A percentile compares a stretch with the other conserved stretches of the same genome.
Conservation (phyloP, 2,113 vertebrate genomes). For the Urocolius indicus region DNA sequence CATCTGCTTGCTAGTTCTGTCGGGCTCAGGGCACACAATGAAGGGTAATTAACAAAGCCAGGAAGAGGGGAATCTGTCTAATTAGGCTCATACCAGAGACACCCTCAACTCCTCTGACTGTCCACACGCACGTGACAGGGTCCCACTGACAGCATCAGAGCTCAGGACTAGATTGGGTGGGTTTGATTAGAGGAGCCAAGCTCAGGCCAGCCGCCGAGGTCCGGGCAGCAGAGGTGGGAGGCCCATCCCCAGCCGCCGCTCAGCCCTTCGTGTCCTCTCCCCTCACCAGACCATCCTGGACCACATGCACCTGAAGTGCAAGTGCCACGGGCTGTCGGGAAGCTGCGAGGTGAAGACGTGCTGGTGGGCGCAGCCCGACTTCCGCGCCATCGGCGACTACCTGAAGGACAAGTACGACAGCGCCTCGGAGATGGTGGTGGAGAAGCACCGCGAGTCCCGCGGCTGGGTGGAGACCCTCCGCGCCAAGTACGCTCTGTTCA, state of each 20-base stretch:
- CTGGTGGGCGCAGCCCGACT: constrained; percentile 98
- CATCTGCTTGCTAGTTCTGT: neutral
- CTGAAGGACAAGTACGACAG: constrained; percentile 99
- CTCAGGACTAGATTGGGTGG: neutral
- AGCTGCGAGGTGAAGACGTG: constrained; percentile 99
- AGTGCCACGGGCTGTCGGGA: constrained; percentile 95
- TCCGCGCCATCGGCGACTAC: constrained; percentile 94
- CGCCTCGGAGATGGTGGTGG: constrained; percentile 98
- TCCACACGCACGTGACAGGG: neutral
- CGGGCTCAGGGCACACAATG: accelerated
- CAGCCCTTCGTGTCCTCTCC: neutral
- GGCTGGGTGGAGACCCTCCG: constrained; percentile 98
- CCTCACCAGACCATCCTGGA: constrained; percentile 91
- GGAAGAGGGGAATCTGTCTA: neutral
- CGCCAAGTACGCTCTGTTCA: constrained; percentile 96
- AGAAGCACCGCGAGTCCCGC: constrained; percentile 94
- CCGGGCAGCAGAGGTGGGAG: neutral
- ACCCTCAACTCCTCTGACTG: neutral
- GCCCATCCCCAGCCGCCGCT: neutral
- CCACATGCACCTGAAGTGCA: constrained; percentile 98
- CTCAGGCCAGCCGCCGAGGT: neutral
- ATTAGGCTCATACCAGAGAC: neutral
- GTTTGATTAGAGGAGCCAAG: neutral
- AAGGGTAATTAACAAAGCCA: neutral
- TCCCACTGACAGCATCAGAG: neutral